A percentile compares a stretch with the other conserved stretches of the same genome.
phyloP scores from a whole-genome alignment of 2,888 invertebrate species.

The Pyralis farinalis region DNA sequence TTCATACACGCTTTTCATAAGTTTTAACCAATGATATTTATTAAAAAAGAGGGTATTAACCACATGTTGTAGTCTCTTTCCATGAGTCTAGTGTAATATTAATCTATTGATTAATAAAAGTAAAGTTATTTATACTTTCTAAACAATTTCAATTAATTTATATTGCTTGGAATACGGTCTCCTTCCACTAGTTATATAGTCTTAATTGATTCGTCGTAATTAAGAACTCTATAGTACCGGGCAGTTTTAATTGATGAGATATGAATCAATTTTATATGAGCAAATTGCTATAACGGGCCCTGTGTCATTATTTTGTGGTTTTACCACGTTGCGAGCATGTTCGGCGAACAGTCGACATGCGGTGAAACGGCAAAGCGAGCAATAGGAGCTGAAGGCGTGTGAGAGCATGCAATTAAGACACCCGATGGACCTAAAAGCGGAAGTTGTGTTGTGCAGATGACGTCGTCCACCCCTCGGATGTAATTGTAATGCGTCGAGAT shows the following conservation, averaged over 20 bases:
- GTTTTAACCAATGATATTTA: too few relatives aligned
- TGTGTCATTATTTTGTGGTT: too few relatives aligned
- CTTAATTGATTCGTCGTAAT: too few relatives aligned
- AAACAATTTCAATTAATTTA: background rate
- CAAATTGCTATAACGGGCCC: slow-evolving; percentile 1
- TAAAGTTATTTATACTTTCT: background rate
- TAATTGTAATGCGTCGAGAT: too few relatives aligned
- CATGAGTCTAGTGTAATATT: too few relatives aligned
- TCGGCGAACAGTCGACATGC: background rate
- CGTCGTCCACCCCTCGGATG: slow-evolving; percentile 6
- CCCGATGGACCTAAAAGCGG: slow-evolving; percentile 23
- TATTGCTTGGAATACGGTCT: too few relatives aligned
- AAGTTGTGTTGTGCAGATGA: slow-evolving; percentile 19
- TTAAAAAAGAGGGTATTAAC: too few relatives aligned
- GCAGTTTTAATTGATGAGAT: background rate
- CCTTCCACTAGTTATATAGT: too few relatives aligned
- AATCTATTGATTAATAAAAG: too few relatives aligned
- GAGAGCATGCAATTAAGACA: slow-evolving; percentile 30
- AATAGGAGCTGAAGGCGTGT: slow-evolving; percentile 19
- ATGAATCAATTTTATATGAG: background rate
- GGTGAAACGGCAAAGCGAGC: slow-evolving; percentile 3
- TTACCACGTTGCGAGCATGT: background rate
- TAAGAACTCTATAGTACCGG: too few relatives aligned
- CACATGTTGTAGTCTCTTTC: too few relatives aligned
- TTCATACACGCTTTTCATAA: too few relatives aligned